Evolutionary conservation across 2,113 vertebrate species (phyloP), one percentile per base, ranked within the genome.

Genomic region (Butorides virescens): DNA sequence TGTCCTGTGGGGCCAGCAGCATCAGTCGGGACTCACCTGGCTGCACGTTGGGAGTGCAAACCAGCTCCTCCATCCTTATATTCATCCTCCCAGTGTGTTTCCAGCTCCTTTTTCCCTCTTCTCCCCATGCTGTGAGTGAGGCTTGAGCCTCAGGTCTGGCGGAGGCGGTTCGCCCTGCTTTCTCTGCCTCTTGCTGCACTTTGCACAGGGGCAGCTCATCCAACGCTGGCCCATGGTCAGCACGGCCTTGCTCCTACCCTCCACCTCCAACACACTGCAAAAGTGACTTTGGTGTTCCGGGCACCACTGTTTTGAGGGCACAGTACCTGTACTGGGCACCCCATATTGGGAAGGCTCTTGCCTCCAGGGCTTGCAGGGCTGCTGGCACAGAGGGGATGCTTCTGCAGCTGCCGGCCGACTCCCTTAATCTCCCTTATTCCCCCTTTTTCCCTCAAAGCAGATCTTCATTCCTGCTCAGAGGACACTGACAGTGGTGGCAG

Each of bases 211-310:
- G 10, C 52, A 72, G 52, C 52, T 76, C 2, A 1, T 59, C 50
- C 1, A 3, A 14, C 1, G 0, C 58, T 27, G 62, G 50, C 13
- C 50, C 10, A 0, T 71, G 50, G 23, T 61, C 23, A 27, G 23
- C 44, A 32, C 0, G 2, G 27, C 58, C 62, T 73, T 5, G 0
- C 30, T 72, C 16, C 52, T 66, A 10, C 39, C 27, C 30, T 53
- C 63, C 39, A 61, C 27, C 30, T 53, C 63, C 39, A 61, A 27
- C 19, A 16, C 0, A 1, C 63, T 66, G 63, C 46, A 55, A 15
- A 85, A 71, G 37, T 36, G 25, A 30, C 44, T 80, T 56, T 4
- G 7, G 49, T 47, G 63, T 71, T 86, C 0, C 7, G 15, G 52
- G 22, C 9, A 0, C 58, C 50, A 86, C 29, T 80, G 26, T 75